Evolutionary conservation across 2,888 invertebrate genomes (phyloP), one percentile per base, ranked within the genome.

Genomic region (Cataglyphis cursor): DNA sequence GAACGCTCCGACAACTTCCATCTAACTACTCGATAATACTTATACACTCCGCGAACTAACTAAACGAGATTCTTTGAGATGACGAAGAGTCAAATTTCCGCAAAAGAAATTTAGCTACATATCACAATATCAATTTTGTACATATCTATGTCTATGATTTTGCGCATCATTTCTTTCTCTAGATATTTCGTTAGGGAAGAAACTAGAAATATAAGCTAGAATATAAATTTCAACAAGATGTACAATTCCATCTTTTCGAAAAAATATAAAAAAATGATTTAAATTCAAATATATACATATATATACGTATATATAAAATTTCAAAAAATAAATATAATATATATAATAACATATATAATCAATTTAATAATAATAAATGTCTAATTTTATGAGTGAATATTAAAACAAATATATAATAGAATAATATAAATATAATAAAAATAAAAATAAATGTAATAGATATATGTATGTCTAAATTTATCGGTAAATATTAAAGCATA

Each of bases 11-110:
- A 59, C 44, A 78, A 78, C 78, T 70, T 78, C 70, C 24, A 70
- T 44, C 70, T 18, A 70, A 78, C 70, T 78, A 44, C 59, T 78
- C 70, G 78, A 78, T 78, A 78, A 78, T 70, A 70, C 78, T 78
- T 70, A 31, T 68, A 70, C 21, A 57, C 78, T 70, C 57, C 21
- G 57, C 57, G 31, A 78, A 70, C 78, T 59, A 59, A 70, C 78
- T 70, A 44, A 44, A 78, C 70, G 59, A 78, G 78, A 48, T 59
- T 35, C 78, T 70, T 78, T 78, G 70, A 78, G 78, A 78, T 78
- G 41, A 44, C 44, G 78, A 68, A 68, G 68, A 41, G 68, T 78
- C 70, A 35, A 59, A 59, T 70, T 59, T 78, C 41, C 78, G 70
- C 59, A 24, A 48, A 78, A 78, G 59, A 70, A 70, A 78, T 78